These are phyloP conservation scores for Rhinogobio ventralis DNA, from an alignment of 2,797 vertebrate genomes.

Conservation along the genomic window DNA sequence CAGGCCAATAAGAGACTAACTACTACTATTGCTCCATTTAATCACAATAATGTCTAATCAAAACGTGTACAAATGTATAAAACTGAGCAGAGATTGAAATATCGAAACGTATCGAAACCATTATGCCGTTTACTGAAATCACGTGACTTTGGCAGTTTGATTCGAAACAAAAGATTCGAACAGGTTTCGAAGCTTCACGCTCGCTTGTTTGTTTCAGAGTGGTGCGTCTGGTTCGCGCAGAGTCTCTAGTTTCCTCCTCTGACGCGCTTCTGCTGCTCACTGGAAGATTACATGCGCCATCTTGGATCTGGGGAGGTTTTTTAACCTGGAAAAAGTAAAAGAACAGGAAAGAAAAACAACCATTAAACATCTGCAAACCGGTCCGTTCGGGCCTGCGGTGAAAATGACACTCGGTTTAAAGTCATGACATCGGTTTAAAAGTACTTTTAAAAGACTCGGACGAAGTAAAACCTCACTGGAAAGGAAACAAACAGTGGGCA, in stretches of 20 bases:
- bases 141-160: not conserved
- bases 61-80: not conserved
- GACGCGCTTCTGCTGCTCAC: conserved; percentile 48
- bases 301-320: conserved; percentile 71
- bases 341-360: conserved; percentile 40
- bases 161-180: not conserved
- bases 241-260: conserved; percentile 10
- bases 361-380: not conserved
- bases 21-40: not conserved
- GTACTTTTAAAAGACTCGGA: not conserved
- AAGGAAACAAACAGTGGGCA: not conserved
- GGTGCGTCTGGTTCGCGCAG: not conserved
- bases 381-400: not conserved
- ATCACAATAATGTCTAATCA: not conserved
- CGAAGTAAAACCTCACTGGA: not conserved
- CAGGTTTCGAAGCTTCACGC: not conserved
- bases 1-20: too few species aligned
- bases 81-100: not conserved
- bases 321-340: conserved; percentile 67
- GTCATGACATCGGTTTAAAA: conserved; percentile 54
- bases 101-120: not conserved
- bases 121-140: not conserved
- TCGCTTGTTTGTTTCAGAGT: not conserved
- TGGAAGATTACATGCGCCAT: conserved; percentile 72
- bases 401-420: conserved; percentile 10